Evolutionary conservation across 2,888 invertebrate species (phyloP).

Genomic region (Calameuta pallipes): DNA sequence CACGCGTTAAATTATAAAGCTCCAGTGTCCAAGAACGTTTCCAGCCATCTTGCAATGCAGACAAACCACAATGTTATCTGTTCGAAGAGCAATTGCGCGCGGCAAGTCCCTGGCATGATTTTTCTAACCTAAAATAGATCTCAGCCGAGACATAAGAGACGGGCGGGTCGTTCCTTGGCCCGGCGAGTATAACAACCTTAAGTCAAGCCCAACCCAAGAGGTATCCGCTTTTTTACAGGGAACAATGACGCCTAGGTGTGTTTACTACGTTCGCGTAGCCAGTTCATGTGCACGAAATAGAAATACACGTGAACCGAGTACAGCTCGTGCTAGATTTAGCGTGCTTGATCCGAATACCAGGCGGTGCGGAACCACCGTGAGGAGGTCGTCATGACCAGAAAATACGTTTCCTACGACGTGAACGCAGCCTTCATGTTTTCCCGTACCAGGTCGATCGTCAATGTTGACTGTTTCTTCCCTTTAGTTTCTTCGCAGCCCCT

Average conservation of each 20-base stretch:
- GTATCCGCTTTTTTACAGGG: background rate
- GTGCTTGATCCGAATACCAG: conserved; percentile 3
- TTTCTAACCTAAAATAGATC: background rate
- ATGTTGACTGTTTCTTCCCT: background rate
- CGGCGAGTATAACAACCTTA: background rate
- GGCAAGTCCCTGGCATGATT: background rate
- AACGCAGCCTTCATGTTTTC: background rate
- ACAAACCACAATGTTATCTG: background rate
- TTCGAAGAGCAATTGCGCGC: background rate
- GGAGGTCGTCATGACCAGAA: conserved; percentile 2
- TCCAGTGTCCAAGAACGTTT: too few species aligned
- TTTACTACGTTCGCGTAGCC: background rate
- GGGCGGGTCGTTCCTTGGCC: background rate
- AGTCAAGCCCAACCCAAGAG: background rate
- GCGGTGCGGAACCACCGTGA: conserved; percentile 1
- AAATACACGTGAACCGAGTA: background rate
- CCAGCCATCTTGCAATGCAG: background rate
- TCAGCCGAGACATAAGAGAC: background rate
- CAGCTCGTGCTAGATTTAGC: background rate
- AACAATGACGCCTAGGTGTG: background rate
- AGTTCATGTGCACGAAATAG: background rate
- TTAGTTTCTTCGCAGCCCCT: background rate
- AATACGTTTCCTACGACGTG: background rate
- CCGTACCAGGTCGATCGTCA: background rate
- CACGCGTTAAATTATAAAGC: too few species aligned